Conservation (phyloP, 2,888 invertebrate species). For the Andrena trimmerana region DNA sequence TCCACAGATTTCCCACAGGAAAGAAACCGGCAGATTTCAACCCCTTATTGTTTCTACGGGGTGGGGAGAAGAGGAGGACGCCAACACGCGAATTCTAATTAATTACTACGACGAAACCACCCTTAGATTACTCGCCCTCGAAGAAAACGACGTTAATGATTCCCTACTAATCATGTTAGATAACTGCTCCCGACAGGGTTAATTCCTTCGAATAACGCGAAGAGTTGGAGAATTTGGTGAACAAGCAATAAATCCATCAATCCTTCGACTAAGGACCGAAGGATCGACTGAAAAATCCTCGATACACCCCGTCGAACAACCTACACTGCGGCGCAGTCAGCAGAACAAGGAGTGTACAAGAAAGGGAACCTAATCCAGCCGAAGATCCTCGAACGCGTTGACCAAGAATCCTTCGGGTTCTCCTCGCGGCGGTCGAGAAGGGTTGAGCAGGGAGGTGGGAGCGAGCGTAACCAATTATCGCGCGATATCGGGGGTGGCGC, state of each 20-base stretch:
- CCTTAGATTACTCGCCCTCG: constrained; percentile 21
- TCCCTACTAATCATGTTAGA: constrained; percentile 8
- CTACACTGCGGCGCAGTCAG: background rate
- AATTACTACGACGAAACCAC: constrained; percentile 58
- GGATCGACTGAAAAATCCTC: background rate
- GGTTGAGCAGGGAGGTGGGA: constrained; percentile 13
- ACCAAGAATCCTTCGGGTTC: constrained; percentile 29
- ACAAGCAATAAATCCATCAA: background rate
- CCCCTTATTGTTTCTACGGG: constrained; percentile 61
- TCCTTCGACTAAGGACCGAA: background rate
- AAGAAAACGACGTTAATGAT: constrained; percentile 29
- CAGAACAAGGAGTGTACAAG: background rate
- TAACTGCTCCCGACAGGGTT: background rate
- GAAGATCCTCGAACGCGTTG: constrained; percentile 26
- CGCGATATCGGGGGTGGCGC: constrained; percentile 60
- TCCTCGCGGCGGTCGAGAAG: background rate
- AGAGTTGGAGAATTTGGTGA: background rate
- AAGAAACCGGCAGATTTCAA: constrained; percentile 71
- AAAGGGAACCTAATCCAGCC: constrained; percentile 26
- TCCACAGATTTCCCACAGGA: constrained; percentile 78
- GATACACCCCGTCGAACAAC: background rate
- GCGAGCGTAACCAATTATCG: constrained; percentile 70
- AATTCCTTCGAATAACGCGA: background rate
- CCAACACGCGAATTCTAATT: constrained; percentile 50
- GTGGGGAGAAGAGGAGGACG: constrained; percentile 16